A percentile compares a stretch with the other conserved stretches of the same genome.
phyloP scores from a whole-genome alignment of 2,888 invertebrate genomes.

The Nineta flava region DNA sequence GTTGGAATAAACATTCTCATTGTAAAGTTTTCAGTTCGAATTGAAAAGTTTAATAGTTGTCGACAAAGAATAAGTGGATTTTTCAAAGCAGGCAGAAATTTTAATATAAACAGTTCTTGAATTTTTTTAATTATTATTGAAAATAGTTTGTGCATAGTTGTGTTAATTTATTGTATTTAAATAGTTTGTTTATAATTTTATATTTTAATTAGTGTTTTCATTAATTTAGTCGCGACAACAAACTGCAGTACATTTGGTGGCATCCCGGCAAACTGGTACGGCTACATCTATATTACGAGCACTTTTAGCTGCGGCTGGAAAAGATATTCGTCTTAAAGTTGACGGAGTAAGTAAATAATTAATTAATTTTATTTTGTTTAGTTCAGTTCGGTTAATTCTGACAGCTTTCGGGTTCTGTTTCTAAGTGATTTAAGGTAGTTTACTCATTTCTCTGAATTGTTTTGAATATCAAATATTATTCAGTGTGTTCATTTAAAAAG shows the following conservation, averaged over 20 bases:
- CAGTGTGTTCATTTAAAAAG: too few relatives aligned
- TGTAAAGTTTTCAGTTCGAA: too few relatives aligned
- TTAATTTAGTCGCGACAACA: conserved; percentile 68
- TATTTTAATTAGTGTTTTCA: neutral
- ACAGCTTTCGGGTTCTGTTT: too few relatives aligned
- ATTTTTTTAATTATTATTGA: neutral
- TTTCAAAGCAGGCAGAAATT: too few relatives aligned
- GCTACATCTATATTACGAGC: conserved; percentile 82
- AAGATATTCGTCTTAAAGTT: conserved; percentile 70
- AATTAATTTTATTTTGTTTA: neutral
- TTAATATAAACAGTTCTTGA: neutral
- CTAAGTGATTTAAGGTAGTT: too few relatives aligned
- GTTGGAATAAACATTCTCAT: too few relatives aligned
- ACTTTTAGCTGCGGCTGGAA: conserved; percentile 73
- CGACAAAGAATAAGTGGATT: too few relatives aligned
- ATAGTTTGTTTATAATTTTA: neutral
- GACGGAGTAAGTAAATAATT: conserved; percentile 73
- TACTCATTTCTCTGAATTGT: too few relatives aligned
- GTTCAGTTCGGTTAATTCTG: conserved; percentile 4
- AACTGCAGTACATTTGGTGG: conserved; percentile 89
- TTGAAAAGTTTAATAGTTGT: too few relatives aligned
- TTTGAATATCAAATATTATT: too few relatives aligned
- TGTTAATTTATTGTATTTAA: neutral
- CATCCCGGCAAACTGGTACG: conserved; percentile 81
- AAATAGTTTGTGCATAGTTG: neutral